Percentiles rank a stretch among this genome's conserved stretches.
Conservation (phyloP, 2,797 vertebrate species). For the Acipenser ruthenus region DNA sequence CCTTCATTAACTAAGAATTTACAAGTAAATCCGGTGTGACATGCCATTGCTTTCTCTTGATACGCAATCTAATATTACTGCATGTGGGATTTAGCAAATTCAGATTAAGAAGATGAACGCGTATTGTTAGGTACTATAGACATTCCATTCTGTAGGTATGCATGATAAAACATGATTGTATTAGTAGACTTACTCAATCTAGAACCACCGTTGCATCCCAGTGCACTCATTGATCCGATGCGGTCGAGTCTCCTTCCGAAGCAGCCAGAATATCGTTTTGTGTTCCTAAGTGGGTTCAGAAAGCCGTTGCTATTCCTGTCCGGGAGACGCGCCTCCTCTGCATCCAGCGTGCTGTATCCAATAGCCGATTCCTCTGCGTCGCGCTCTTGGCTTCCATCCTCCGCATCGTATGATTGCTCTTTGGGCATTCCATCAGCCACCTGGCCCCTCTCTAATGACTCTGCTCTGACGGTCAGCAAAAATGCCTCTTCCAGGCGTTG, state of each 20-base stretch:
- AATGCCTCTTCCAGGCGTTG: slow-evolving; percentile 44
- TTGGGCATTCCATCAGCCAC: slow-evolving; percentile 18
- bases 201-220: slow-evolving; percentile 62
- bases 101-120: too few species aligned
- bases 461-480: slow-evolving; percentile 24
- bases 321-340: slow-evolving; percentile 38
- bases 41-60: too few species aligned
- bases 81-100: too few species aligned
- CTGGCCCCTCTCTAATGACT: slow-evolving; percentile 5
- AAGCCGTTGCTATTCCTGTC: slow-evolving; percentile 49
- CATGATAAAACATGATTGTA: too few species aligned
- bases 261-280: slow-evolving; percentile 57
- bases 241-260: slow-evolving; percentile 76
- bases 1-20: too few species aligned
- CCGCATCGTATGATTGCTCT: slow-evolving; percentile 11
- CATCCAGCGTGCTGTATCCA: slow-evolving; percentile 23
- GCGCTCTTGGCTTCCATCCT: neutral
- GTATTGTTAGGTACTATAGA: too few species aligned
- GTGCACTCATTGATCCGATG: slow-evolving; percentile 70
- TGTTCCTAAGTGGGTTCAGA: slow-evolving; percentile 36
- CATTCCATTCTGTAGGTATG: too few species aligned
- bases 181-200: slow-evolving; percentile 46
- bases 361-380: neutral
- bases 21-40: too few species aligned
- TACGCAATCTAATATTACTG: too few species aligned